These are phyloP conservation scores for Nothoprocta pentlandii DNA, from an alignment of 2,113 vertebrate genomes.

Conservation along the genomic window DNA sequence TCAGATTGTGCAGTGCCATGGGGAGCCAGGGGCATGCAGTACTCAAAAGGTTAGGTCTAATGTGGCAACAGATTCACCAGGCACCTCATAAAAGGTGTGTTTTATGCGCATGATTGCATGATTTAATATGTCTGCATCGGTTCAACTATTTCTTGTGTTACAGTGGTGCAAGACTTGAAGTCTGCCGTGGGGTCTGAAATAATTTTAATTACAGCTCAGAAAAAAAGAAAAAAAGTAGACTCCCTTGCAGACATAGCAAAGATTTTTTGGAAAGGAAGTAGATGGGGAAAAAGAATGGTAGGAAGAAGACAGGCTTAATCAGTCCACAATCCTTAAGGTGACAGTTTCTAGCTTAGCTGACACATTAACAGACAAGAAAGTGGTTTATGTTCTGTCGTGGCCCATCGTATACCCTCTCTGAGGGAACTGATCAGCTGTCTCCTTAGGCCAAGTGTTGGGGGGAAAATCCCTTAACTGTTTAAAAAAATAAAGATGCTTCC, in stretches of 20 bases:
- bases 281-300: background rate
- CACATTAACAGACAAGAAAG: background rate
- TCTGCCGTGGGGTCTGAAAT: constrained; percentile 17
- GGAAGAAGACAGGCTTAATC: constrained; percentile 3
- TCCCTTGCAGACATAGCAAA: constrained; percentile 13
- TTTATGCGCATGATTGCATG: constrained; percentile 50
- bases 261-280: background rate
- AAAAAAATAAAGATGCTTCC: background rate
- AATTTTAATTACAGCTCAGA: background rate
- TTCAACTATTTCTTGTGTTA: constrained; percentile 31
- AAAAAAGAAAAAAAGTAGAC: constrained; percentile 4
- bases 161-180: constrained; percentile 12
- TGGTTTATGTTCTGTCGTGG: background rate
- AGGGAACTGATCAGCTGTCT: background rate
- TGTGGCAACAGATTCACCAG: constrained; percentile 51
- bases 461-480: background rate
- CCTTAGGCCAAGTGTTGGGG: background rate
- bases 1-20: constrained; percentile 42
- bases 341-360: background rate
- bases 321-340: background rate
- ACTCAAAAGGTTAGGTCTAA: background rate
- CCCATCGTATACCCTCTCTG: background rate
- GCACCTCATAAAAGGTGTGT: constrained; percentile 40
- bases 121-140: constrained; percentile 46
- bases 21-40: background rate